phyloP scores from a whole-genome alignment of 2,888 invertebrate genomes.

The Halictus ligatus region DNA sequence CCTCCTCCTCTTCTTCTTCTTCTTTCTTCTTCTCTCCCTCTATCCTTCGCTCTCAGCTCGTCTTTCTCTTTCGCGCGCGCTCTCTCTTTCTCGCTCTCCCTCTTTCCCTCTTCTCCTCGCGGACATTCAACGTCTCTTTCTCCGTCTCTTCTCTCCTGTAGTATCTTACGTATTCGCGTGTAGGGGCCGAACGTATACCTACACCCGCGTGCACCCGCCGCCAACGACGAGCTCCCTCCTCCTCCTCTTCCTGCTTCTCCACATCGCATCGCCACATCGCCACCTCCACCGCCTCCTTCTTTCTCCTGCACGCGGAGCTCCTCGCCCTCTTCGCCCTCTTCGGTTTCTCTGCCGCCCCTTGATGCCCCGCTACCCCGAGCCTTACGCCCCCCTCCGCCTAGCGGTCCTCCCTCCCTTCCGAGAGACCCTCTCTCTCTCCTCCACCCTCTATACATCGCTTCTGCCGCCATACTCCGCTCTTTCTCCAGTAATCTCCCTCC shows the following conservation, averaged over 20 bases:
- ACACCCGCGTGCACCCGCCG: constrained; percentile 55
- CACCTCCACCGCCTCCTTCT: constrained; percentile 35
- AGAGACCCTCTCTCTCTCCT: constrained; percentile 25
- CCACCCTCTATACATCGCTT: constrained; percentile 41
- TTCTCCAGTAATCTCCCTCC: constrained; percentile 38
- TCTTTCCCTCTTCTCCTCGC: constrained; percentile 60
- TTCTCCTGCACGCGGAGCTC: constrained; percentile 22
- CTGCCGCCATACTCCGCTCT: constrained; percentile 42
- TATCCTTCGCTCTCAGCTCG: constrained; percentile 44
- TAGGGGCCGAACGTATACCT: constrained; percentile 71
- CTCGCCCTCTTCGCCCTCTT: constrained; percentile 53
- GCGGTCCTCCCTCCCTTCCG: constrained; percentile 33
- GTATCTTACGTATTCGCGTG: constrained; percentile 79
- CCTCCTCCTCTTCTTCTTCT: constrained; percentile 77
- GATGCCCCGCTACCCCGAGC: constrained; percentile 45
- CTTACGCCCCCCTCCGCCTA: constrained; percentile 12
- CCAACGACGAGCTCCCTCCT: constrained; percentile 46
- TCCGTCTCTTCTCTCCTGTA: constrained; percentile 63
- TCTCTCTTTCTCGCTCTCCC: constrained; percentile 58
- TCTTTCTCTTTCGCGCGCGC: constrained; percentile 74
- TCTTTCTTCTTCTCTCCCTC: constrained; percentile 61
- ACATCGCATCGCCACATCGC: neutral
- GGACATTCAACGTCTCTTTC: constrained; percentile 47
- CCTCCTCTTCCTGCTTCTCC: constrained; percentile 21
- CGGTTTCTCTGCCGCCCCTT: constrained; percentile 49